A percentile compares a stretch with the other conserved stretches of the same genome.
Evolutionary conservation across 2,797 vertebrate species (phyloP).

Genomic region (Melopsittacus undulatus): DNA sequence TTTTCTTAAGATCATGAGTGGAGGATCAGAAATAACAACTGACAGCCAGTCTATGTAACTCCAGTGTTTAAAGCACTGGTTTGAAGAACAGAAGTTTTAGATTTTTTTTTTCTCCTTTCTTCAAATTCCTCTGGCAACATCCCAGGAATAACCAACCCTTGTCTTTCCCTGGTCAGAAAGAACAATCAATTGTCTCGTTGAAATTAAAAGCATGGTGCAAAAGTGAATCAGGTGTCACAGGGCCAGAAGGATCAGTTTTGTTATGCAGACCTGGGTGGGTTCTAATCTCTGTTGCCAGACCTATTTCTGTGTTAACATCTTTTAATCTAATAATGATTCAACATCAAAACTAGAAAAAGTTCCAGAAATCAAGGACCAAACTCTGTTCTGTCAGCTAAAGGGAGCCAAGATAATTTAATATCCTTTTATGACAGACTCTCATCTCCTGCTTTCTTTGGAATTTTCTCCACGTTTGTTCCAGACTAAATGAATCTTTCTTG

Average conservation of each 20-base stretch:
- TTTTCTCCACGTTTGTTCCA: background rate
- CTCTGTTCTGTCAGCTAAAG: background rate
- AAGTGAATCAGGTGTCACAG: background rate
- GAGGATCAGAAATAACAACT: background rate
- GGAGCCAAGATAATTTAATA: background rate
- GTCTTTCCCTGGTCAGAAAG: background rate
- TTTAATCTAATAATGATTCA: background rate
- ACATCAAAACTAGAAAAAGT: background rate
- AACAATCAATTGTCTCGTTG: background rate
- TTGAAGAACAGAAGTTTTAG: background rate
- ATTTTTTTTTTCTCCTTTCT: background rate
- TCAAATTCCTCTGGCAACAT: background rate
- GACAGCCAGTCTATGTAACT: background rate
- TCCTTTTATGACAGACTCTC: background rate
- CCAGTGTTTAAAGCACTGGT: background rate
- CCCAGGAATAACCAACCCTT: background rate
- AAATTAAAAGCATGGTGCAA: background rate
- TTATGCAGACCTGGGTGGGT: background rate
- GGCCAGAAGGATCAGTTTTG: background rate
- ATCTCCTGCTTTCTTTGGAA: background rate
- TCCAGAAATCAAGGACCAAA: background rate
- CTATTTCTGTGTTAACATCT: background rate
- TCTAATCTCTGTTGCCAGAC: background rate
- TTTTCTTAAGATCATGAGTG: background rate
- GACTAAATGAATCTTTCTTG: background rate